Percentiles rank a stretch among this genome's conserved stretches.
phyloP scores from a whole-genome alignment of 2,797 vertebrate species.

The Gymnodraco acuticeps region DNA sequence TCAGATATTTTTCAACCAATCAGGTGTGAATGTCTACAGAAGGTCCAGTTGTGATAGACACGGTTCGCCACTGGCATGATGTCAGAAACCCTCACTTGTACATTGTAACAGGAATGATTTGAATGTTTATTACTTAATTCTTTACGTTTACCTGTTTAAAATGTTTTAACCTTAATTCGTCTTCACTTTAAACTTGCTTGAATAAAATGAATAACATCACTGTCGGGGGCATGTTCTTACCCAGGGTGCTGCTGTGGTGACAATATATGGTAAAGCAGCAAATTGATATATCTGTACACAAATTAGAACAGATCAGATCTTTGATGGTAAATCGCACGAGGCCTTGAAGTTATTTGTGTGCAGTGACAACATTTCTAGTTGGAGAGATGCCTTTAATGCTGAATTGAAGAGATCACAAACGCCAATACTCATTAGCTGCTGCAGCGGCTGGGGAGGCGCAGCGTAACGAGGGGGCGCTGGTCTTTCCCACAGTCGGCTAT shows the following conservation, averaged over 20 bases:
- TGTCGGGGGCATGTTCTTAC: not conserved
- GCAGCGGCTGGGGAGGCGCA: constrained; percentile 26
- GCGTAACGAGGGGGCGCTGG: constrained; percentile 40
- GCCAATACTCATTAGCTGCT: constrained; percentile 71
- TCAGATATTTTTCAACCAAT: no score
- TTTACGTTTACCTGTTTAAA: not conserved
- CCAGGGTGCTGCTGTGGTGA: not conserved
- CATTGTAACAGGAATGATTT: not conserved
- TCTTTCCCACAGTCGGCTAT: constrained; percentile 75
- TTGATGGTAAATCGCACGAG: not conserved
- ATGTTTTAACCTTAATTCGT: not conserved
- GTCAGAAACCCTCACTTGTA: not conserved
- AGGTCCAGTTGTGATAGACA: no score
- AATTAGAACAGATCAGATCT: constrained; percentile 4
- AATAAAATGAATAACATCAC: not conserved
- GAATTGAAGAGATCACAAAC: constrained; percentile 63
- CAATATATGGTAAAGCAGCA: not conserved
- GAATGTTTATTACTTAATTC: no score
- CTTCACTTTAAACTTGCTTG: not conserved
- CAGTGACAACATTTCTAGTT: constrained; percentile 24
- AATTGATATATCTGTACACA: not conserved
- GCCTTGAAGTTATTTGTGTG: constrained; percentile 14
- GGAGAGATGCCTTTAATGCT: constrained; percentile 63
- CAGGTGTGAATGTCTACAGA: no score
- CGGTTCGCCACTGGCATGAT: not conserved